Percentiles rank a stretch among this genome's conserved stretches.
These are phyloP conservation scores for Chitala chitala DNA, from an alignment of 2,113 vertebrate species.

Conservation along the genomic window DNA sequence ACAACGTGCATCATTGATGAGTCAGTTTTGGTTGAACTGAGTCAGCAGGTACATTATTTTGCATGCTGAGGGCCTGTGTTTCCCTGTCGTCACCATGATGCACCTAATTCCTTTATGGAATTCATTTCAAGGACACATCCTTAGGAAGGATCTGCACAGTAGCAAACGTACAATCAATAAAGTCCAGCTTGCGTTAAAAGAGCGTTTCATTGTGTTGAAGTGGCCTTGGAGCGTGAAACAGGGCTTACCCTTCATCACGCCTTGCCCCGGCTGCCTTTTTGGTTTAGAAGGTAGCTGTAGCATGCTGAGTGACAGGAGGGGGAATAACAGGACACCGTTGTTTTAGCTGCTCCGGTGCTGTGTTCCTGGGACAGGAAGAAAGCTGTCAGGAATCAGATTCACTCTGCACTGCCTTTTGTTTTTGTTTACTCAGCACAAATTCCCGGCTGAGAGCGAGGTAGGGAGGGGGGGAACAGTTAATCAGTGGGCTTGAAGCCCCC, in stretches of 20 bases:
- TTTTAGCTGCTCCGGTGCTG: background rate
- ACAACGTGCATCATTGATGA: too few relatives aligned
- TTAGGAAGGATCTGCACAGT: slow-evolving; percentile 14
- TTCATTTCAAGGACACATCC: too few relatives aligned
- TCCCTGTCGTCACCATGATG: too few relatives aligned
- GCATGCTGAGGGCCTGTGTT: too few relatives aligned
- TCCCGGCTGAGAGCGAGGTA: background rate
- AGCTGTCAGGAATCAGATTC: slow-evolving; percentile 14
- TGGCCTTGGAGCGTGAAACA: background rate
- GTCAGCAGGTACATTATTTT: too few relatives aligned
- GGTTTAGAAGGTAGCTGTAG: too few relatives aligned
- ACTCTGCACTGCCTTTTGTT: background rate
- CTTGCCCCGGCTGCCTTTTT: background rate
- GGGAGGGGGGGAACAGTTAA: background rate
- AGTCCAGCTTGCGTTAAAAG: background rate
- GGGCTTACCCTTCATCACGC: slow-evolving; percentile 4
- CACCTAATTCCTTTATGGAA: too few relatives aligned
- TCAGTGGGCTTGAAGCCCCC: background rate
- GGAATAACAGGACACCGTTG: slow-evolving; percentile 14
- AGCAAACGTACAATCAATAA: background rate
- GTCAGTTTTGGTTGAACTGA: too few relatives aligned
- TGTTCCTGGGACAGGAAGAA: slow-evolving; percentile 10
- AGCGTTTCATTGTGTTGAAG: background rate
- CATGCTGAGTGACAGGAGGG: slow-evolving; percentile 13
- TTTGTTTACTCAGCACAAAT: background rate